These are phyloP conservation scores for Drosophila subobscura DNA, from an alignment of 1,140 invertebrate genomes.

Conservation along the genomic window DNA sequence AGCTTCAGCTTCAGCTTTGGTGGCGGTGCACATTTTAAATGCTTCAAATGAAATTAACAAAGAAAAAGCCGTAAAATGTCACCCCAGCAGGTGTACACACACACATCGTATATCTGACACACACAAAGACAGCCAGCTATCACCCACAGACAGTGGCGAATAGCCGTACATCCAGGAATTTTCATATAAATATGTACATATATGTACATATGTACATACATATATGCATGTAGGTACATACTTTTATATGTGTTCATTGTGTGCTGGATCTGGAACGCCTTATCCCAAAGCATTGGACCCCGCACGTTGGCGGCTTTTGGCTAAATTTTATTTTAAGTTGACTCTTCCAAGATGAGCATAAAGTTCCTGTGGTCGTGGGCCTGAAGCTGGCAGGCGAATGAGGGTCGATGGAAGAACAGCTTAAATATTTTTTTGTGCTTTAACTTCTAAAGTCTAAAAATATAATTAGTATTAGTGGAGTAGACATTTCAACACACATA, in stretches of 20 bases:
- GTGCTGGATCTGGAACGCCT: constrained; percentile 32
- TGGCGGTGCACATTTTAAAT: constrained; percentile 74
- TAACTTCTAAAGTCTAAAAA: neutral
- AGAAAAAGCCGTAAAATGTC: constrained; percentile 79
- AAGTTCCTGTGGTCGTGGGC: constrained; percentile 14
- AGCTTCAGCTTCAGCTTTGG: constrained; percentile 45
- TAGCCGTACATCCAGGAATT: neutral
- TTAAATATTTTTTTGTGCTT: constrained; percentile 18
- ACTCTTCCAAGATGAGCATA: constrained; percentile 30
- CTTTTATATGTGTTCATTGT: constrained; percentile 8
- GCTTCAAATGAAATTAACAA: constrained; percentile 81
- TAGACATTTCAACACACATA: too few relatives aligned
- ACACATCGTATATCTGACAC: constrained; percentile 25
- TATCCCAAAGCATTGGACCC: constrained; percentile 46
- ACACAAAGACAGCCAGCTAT: constrained; percentile 12
- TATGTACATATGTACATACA: neutral
- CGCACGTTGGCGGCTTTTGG: constrained; percentile 48
- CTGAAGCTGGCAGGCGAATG: neutral
- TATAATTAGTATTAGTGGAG: too few relatives aligned
- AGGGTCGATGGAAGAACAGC: constrained; percentile 1
- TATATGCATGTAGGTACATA: neutral
- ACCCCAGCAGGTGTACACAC: constrained; percentile 67
- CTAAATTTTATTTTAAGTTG: constrained; percentile 68
- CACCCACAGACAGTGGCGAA: constrained; percentile 20
- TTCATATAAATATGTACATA: too few relatives aligned